Evolutionary conservation across 2,113 vertebrate species (phyloP).

Genomic region (Balaenoptera acutorostrata): DNA sequence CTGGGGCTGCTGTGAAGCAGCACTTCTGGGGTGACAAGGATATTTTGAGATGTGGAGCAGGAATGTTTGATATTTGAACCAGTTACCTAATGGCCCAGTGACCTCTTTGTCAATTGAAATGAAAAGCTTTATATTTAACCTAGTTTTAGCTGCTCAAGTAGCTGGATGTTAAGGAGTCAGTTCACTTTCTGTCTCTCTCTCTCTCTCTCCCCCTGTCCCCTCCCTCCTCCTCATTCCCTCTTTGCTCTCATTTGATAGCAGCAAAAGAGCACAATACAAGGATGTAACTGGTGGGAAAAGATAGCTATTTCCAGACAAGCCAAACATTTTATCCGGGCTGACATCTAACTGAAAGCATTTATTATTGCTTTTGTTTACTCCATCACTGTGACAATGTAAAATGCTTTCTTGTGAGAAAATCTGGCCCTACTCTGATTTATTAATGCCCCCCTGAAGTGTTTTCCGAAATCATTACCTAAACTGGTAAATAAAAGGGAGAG

Average conservation of each 20-base stretch:
- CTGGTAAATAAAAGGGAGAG: constrained; percentile 2
- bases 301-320: constrained; percentile 55
- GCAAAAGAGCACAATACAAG: constrained; percentile 56
- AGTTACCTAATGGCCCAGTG: constrained; percentile 76
- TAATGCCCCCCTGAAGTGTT: constrained; percentile 36
- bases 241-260: constrained; percentile 49
- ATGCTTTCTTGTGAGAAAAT: constrained; percentile 42
- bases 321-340: constrained; percentile 28
- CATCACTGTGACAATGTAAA: constrained; percentile 27
- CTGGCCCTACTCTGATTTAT: constrained; percentile 8
- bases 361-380: constrained; percentile 56
- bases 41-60: constrained; percentile 28
- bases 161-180: constrained; percentile 16
- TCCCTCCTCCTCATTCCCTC: not conserved
- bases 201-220: too few relatives aligned
- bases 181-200: not conserved
- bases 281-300: constrained; percentile 49
- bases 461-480: constrained; percentile 35
- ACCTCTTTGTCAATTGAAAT: constrained; percentile 68
- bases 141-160: constrained; percentile 61
- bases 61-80: constrained; percentile 58
- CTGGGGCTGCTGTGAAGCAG: not conserved
- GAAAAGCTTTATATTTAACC: constrained; percentile 74
- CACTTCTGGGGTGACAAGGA: not conserved
- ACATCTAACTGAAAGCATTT: constrained; percentile 54